Conservation (phyloP, 1,140 invertebrate genomes). For the Pogonomyrmex barbatus region DNA sequence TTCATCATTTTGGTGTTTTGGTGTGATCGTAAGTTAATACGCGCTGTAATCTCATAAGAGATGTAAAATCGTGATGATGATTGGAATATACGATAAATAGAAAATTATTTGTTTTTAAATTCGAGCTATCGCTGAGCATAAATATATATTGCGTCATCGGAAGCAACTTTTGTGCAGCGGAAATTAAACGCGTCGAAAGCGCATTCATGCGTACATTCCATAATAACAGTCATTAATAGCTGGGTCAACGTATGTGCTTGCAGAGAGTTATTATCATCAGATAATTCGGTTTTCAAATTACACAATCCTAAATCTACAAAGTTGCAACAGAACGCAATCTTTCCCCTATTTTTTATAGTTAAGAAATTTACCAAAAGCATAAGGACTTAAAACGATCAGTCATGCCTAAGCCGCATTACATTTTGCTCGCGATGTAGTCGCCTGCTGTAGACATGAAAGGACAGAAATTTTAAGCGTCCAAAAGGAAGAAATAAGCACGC, state of each 20-base stretch:
- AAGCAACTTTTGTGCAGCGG: conserved; percentile 47
- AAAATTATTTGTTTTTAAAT: conserved; percentile 36
- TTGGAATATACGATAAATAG: conserved; percentile 19
- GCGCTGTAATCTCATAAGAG: neutral
- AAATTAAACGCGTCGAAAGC: conserved; percentile 46
- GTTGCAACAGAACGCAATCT: neutral
- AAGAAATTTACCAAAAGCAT: neutral
- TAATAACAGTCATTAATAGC: conserved; percentile 46
- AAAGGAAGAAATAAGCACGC: neutral
- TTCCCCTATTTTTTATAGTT: neutral
- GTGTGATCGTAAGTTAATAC: conserved; percentile 4
- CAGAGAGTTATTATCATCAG: conserved; percentile 2
- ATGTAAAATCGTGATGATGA: neutral
- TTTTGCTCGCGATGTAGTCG: neutral
- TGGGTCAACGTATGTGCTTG: neutral
- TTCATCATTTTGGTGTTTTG: neutral
- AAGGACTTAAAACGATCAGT: neutral
- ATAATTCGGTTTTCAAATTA: conserved; percentile 18
- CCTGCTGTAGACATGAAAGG: neutral
- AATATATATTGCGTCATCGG: neutral
- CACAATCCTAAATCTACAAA: neutral
- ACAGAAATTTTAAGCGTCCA: conserved; percentile 5
- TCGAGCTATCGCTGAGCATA: neutral
- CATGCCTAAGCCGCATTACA: neutral
- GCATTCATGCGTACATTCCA: conserved; percentile 40